These are phyloP conservation scores for Cathartes aura DNA, from an alignment of 2,113 vertebrate species.

Conservation along the genomic window DNA sequence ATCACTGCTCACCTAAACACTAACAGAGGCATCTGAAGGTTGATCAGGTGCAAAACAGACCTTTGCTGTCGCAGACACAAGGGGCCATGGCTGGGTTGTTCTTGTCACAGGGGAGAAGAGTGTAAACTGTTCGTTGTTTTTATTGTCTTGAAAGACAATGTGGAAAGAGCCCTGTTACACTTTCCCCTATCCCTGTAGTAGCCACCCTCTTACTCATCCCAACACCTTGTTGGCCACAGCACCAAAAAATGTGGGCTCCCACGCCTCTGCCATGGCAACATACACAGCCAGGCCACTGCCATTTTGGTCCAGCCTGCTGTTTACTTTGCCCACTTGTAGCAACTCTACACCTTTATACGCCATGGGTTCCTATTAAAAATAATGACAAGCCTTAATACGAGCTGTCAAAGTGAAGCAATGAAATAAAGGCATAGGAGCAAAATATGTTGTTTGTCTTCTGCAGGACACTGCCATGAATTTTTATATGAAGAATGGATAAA, in stretches of 20 bases:
- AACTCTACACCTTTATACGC: neutral
- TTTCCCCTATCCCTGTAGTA: neutral
- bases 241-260: neutral
- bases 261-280: neutral
- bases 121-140: neutral
- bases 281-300: accelerated
- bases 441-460: neutral
- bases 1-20: neutral
- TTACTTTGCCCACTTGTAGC: neutral
- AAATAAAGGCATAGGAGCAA: neutral
- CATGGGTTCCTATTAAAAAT: neutral
- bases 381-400: neutral
- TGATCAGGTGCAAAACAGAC: constrained; percentile 14
- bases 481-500: neutral
- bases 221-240: neutral
- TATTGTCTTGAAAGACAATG: neutral
- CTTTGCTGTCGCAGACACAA: neutral
- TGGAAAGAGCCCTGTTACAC: neutral
- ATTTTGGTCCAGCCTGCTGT: neutral
- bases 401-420: neutral
- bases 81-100: neutral
- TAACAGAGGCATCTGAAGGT: constrained; percentile 34
- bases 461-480: neutral
- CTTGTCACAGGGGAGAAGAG: accelerated
- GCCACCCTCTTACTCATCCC: neutral